These are phyloP conservation scores for Ericerus pela DNA, from an alignment of 1,140 invertebrate species.

Conservation along the genomic window DNA sequence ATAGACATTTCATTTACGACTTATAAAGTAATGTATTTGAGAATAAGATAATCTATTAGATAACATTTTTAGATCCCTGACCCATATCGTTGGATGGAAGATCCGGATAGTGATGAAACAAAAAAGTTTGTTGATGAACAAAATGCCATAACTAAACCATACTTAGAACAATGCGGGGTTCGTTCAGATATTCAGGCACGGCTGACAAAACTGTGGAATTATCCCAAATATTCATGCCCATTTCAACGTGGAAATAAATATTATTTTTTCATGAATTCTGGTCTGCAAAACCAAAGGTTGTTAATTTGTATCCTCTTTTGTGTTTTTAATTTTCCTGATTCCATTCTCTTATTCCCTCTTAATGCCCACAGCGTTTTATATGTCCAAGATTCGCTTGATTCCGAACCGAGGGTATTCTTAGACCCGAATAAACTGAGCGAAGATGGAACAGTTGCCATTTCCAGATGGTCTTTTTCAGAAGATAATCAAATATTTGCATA, in stretches of 20 bases:
- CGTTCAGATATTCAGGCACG: conserved; percentile 55
- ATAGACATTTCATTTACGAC: too few relatives aligned
- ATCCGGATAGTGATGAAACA: conserved; percentile 84
- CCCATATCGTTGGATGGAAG: conserved; percentile 93
- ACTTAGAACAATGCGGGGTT: conserved; percentile 57
- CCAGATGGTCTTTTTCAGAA: conserved; percentile 67
- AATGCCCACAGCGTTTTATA: conserved; percentile 68
- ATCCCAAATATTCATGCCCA: conserved; percentile 85
- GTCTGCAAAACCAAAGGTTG: conserved; percentile 91
- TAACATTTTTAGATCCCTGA: conserved; percentile 60
- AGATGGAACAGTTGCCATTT: conserved; percentile 83
- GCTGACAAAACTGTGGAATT: conserved; percentile 87
- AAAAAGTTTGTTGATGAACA: conserved; percentile 81
- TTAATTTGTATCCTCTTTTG: conserved; percentile 4
- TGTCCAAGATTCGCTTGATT: conserved; percentile 65
- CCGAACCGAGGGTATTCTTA: conserved; percentile 74
- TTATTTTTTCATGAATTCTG: conserved; percentile 86
- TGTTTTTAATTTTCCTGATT: too few relatives aligned
- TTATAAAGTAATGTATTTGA: too few relatives aligned
- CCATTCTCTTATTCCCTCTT: neutral
- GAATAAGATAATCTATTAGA: too few relatives aligned
- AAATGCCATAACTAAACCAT: conserved; percentile 78
- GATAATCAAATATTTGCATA: conserved; percentile 84
- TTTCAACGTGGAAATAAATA: conserved; percentile 67
- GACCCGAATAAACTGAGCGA: conserved; percentile 86